Evolutionary conservation across 2,797 vertebrate genomes (phyloP).

Genomic region (Adelosebastes latens): DNA sequence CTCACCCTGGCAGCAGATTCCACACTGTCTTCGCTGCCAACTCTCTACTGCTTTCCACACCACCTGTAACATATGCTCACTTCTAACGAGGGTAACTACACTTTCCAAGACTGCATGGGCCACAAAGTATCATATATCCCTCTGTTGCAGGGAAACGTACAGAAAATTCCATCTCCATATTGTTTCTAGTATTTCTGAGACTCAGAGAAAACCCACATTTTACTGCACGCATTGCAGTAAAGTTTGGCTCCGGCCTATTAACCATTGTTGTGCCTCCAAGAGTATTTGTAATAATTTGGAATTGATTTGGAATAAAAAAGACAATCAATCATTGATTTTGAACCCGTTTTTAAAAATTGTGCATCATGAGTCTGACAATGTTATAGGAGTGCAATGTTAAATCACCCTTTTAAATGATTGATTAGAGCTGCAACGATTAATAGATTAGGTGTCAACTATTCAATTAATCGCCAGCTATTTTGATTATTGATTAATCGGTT

Average conservation of each 20-base stretch:
- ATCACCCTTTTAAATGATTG: background rate
- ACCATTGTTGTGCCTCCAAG: conserved; percentile 11
- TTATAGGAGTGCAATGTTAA: background rate
- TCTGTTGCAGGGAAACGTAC: conserved; percentile 32
- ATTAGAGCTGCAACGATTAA: too few species aligned
- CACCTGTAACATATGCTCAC: conserved; percentile 81
- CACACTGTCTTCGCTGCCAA: conserved; percentile 61
- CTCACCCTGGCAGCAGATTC: conserved; percentile 73
- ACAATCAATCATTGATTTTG: background rate
- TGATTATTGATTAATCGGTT: too few species aligned
- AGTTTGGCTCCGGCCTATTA: conserved; percentile 24
- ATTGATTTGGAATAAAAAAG: background rate
- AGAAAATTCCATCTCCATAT: conserved; percentile 45
- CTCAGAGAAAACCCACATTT: conserved; percentile 23
- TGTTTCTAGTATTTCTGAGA: conserved; percentile 35
- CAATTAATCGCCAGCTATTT: too few species aligned
- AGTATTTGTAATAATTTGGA: conserved; percentile 4
- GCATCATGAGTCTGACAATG: background rate
- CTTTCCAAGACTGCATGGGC: conserved; percentile 61
- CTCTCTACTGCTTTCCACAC: conserved; percentile 75
- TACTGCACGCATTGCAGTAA: conserved; percentile 29
- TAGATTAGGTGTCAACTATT: too few species aligned
- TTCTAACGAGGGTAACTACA: conserved; percentile 66
- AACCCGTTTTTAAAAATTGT: background rate
- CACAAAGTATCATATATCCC: conserved; percentile 66